These are phyloP conservation scores for Morone saxatilis DNA, from an alignment of 2,113 vertebrate genomes.

Conservation along the genomic window DNA sequence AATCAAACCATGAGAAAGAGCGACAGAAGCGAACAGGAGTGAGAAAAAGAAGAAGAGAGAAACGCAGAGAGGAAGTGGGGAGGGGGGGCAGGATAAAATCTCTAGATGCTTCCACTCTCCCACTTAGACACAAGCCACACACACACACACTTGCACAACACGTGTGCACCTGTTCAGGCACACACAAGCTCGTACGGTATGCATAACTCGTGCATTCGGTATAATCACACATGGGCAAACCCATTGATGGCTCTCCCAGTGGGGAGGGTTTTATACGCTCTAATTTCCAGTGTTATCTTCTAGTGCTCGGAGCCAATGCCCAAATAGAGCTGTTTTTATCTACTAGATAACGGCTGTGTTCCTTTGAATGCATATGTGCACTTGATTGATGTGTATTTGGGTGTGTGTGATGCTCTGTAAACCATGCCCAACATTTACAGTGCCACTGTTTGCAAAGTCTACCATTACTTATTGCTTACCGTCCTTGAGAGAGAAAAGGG, in stretches of 20 bases:
- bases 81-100: constrained; percentile 38
- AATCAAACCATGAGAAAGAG: constrained; percentile 75
- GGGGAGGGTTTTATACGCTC: constrained; percentile 67
- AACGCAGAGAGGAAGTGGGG: neutral
- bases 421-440: constrained; percentile 23
- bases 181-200: neutral
- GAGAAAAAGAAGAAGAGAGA: constrained; percentile 12
- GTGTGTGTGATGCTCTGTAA: constrained; percentile 5
- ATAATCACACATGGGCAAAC: constrained; percentile 38
- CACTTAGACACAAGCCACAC: constrained; percentile 54
- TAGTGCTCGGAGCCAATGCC: constrained; percentile 47
- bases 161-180: constrained; percentile 36
- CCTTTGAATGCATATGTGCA: constrained; percentile 4
- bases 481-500: neutral
- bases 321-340: constrained; percentile 67
- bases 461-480: neutral
- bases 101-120: constrained; percentile 56
- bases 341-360: constrained; percentile 51
- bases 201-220: constrained; percentile 18
- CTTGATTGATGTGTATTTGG: constrained; percentile 10
- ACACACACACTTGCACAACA: constrained; percentile 42
- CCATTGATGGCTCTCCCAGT: constrained; percentile 47
- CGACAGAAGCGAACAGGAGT: constrained; percentile 1
- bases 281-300: constrained; percentile 71
- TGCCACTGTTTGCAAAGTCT: neutral